phyloP scores from a whole-genome alignment of 2,888 invertebrate genomes.

The Noctua fimbriata region DNA sequence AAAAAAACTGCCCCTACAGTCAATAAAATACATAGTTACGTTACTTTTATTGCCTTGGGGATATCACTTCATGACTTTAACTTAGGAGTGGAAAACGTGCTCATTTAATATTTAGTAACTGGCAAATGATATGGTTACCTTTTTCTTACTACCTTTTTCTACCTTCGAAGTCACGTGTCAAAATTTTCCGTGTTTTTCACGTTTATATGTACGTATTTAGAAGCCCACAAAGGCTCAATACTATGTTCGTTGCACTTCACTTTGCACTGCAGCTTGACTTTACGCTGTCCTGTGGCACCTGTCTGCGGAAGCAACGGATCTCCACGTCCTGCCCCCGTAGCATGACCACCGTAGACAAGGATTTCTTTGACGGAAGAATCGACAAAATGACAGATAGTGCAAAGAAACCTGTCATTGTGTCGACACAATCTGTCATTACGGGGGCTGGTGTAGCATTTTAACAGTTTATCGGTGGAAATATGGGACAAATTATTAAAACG shows the following conservation, averaged over 20 bases:
- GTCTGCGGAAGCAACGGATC: background rate
- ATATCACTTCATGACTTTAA: conserved; percentile 33
- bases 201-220: too few species aligned
- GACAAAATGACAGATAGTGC: too few species aligned
- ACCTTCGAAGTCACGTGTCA: background rate
- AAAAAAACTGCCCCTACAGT: conserved; percentile 41
- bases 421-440: too few species aligned
- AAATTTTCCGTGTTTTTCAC: background rate
- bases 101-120: conserved; percentile 30
- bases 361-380: too few species aligned
- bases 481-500: background rate
- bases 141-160: background rate
- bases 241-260: background rate
- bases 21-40: conserved; percentile 72
- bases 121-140: background rate
- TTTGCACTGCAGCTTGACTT: background rate
- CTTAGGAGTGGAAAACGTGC: conserved; percentile 46
- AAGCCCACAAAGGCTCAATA: background rate
- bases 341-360: too few species aligned
- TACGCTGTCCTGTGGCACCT: background rate
- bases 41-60: conserved; percentile 72
- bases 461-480: background rate
- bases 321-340: too few species aligned
- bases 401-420: too few species aligned
- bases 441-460: background rate